These are phyloP conservation scores for Hippasteria phrygiana DNA, from an alignment of 53 echinoderm and acorn worm genomes.

Conservation along the genomic window DNA sequence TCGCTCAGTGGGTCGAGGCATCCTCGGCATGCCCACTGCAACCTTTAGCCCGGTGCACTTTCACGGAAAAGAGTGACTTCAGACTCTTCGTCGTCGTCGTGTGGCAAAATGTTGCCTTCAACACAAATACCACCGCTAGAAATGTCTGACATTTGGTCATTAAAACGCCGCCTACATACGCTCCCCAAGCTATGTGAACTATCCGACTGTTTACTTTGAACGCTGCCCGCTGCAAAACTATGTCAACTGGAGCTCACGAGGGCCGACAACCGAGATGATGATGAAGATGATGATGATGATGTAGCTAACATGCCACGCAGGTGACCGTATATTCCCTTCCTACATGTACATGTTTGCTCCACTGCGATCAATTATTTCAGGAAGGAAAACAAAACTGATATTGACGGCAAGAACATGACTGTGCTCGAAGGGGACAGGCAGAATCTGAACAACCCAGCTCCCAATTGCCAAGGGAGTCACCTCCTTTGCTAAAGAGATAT, in stretches of 20 bases:
- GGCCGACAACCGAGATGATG: not conserved
- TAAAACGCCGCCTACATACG: not conserved
- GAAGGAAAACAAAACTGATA: not conserved
- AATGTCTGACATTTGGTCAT: constrained; percentile 29
- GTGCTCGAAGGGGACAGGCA: not conserved
- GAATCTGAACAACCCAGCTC: not conserved
- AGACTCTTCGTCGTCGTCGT: not conserved
- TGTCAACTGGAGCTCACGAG: not conserved
- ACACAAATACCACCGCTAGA: not conserved
- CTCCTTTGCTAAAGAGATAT: not conserved
- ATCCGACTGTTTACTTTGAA: constrained; percentile 30
- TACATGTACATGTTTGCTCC: not conserved
- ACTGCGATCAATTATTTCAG: not conserved
- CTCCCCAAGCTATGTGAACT: constrained; percentile 29
- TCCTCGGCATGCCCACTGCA: not conserved
- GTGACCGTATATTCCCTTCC: not conserved
- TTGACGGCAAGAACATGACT: not conserved
- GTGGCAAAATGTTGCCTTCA: constrained; percentile 33
- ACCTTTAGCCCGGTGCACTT: constrained; percentile 10
- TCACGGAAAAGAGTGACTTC: constrained; percentile 19
- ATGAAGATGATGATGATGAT: not conserved
- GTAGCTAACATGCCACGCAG: not conserved
- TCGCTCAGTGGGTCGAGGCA: constrained; percentile 2
- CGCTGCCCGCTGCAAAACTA: not conserved
- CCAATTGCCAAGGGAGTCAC: not conserved